Base-by-base conservation (phyloP, 2,888 invertebrate species). In the Heliconius ismenius region DNA sequence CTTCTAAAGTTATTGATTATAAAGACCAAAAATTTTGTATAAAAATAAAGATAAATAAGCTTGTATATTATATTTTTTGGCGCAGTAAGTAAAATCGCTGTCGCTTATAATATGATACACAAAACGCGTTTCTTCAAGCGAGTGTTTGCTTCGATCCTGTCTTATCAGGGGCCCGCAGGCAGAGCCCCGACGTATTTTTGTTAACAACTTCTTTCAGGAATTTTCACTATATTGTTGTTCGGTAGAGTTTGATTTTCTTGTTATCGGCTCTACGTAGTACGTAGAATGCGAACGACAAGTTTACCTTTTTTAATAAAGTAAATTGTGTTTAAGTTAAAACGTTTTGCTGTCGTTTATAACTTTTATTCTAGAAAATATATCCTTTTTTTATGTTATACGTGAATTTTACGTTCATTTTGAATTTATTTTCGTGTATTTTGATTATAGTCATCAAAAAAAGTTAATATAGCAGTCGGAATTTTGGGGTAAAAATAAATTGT, bases 121-220 rank as follows among this genome's bases (percentile, higher is more conserved):
- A 54, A 73, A 64, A 77, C 81, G 83, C 83, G 82, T 84, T 84
- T 85, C 84, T 85, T 84, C 77, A 82, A 81, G 80, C 80, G 86
- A 86, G 86, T 87, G 89, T 88, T 88, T 88, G 88, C 86, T 85
- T 84, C 84, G 86, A 89, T 88, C 89, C 83, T 84, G 83, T 85
- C 91, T 92, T 93, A 93, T 93, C 93, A 86, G 84, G 81, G 82
- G 81, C 88, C 89, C 88, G 89, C 93, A 93, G 93, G 91, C 93
- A 86, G 84, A 81, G 85, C 84, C 85, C 80, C 80, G 79, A 84
- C 88, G 90, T 91, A 93, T 93, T 93, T 93, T 93, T 92, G 92
- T 91, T 92, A 93, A 92, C 92, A 92, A 93, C 91, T 92, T 93
- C 91, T 92, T 91, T 88, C 89, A 90, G 84, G 86, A 89, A 90